These are phyloP conservation scores for Euzetes globulus DNA, from an alignment of 2,888 invertebrate genomes.

Conservation along the genomic window DNA sequence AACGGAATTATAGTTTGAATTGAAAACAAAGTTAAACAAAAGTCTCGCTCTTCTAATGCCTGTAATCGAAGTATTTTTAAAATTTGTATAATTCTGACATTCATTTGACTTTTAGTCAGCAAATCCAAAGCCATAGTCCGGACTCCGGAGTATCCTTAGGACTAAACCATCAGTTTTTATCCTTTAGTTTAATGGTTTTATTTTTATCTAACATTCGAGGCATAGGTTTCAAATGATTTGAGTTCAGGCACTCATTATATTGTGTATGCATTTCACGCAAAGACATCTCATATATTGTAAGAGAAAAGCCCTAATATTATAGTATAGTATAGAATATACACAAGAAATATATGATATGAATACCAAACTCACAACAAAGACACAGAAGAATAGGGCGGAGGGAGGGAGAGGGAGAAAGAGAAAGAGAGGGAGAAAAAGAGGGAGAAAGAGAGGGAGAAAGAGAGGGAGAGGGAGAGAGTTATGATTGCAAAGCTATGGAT, in stretches of 20 bases:
- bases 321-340: slow-evolving; percentile 6
- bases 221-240: background rate
- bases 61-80: too few relatives aligned
- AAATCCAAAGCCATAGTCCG: too few relatives aligned
- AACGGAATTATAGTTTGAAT: too few relatives aligned
- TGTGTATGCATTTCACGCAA: slow-evolving; percentile 19
- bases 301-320: background rate
- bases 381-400: background rate
- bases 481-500: background rate
- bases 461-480: background rate
- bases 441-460: background rate
- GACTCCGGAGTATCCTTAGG: too few relatives aligned
- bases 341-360: slow-evolving; percentile 10
- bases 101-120: too few relatives aligned
- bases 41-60: too few relatives aligned
- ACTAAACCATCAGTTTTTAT: background rate
- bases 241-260: background rate
- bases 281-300: slow-evolving; percentile 12
- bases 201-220: background rate
- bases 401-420: background rate
- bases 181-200: background rate
- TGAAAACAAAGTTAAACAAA: too few relatives aligned
- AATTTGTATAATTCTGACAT: too few relatives aligned
- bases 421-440: background rate
- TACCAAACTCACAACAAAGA: background rate